Evolutionary conservation across 1,140 invertebrate species (phyloP).

Genomic region (Triops longicaudatus): DNA sequence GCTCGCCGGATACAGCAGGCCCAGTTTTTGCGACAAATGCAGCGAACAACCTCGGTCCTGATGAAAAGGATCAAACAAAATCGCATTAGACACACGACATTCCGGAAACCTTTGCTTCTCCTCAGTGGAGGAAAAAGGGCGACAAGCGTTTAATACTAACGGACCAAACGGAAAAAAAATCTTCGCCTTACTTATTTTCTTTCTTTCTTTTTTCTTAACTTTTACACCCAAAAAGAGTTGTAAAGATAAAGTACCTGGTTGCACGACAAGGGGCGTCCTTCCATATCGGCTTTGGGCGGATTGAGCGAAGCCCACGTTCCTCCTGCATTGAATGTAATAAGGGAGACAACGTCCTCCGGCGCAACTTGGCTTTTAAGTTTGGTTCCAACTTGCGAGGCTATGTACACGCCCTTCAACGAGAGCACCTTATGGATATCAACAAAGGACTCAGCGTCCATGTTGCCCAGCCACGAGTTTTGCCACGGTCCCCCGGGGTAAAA

Average conservation of each 20-base stretch:
- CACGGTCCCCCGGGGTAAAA: constrained; percentile 72
- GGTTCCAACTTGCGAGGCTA: constrained; percentile 64
- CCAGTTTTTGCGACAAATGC: constrained; percentile 77
- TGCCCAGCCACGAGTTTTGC: constrained; percentile 74
- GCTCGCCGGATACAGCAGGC: constrained; percentile 66
- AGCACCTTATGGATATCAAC: constrained; percentile 82
- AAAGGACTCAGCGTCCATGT: constrained; percentile 61
- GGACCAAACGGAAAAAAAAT: not conserved
- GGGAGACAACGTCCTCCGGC: constrained; percentile 61
- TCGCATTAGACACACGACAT: too few species aligned
- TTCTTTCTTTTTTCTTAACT: too few species aligned
- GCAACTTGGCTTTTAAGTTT: constrained; percentile 45
- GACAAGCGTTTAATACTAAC: not conserved
- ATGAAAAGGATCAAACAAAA: constrained; percentile 24
- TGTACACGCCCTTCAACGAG: constrained; percentile 77
- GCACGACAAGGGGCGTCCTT: constrained; percentile 56
- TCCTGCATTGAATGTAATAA: constrained; percentile 84
- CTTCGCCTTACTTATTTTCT: too few species aligned
- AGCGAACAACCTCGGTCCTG: constrained; percentile 60
- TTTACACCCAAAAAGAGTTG: too few species aligned
- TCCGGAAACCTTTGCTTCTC: not conserved
- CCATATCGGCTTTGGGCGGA: constrained; percentile 55
- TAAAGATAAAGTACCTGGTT: constrained; percentile 36
- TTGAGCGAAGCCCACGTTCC: constrained; percentile 65
- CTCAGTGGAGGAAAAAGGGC: constrained; percentile 28